Evolutionary conservation across 2,797 vertebrate species (phyloP), one percentile per base, ranked within the genome.

Genomic region (Avahi laniger): DNA sequence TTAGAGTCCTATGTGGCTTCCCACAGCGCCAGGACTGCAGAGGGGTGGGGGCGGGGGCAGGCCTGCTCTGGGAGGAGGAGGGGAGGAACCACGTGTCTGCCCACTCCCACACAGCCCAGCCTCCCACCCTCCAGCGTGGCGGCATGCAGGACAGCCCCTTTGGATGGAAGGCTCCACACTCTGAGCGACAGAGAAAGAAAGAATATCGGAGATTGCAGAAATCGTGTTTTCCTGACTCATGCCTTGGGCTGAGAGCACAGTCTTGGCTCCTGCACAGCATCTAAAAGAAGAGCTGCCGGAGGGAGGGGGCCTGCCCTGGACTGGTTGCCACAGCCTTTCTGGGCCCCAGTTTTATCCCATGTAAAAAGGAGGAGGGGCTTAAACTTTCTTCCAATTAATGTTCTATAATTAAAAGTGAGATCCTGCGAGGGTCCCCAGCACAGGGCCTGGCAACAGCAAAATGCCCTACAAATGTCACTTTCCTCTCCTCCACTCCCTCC

Each of bases 141-240:
- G 80, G 91, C 15, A 15, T 0, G 38, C 35, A 13, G 85, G 73
- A 85, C 75, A 12, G 86, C 70, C 93, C 43, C 38, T 63, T 87
- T 10, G 11, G 75, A 63, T 11, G 2, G 69, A 89, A 83, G 79
- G 79, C 70, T 82, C 67, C 6, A 46, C 7, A 1, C 63, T 17
- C 57, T 13, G 30, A 1, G 63, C 46, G 67, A 81, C 59, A 89
- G 70, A 83, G 30, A 17, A 33, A 65, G 14, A 65, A 17, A n/a
- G 24, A 26, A 26, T 26, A 28, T 59, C 84, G 35, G 57, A 89
- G 89, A 82, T 72, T 86, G 89, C 89, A 94, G 93, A 91, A 92
- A 67, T 43, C 18, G 28, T 5, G 2, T 95, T 95, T 94, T 52
- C 94, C 95, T 97, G 96, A 97, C 95, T 98, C 96, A 95, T 54